phyloP scores from a whole-genome alignment of 2,888 invertebrate genomes.

The Adelognathus sp. region DNA sequence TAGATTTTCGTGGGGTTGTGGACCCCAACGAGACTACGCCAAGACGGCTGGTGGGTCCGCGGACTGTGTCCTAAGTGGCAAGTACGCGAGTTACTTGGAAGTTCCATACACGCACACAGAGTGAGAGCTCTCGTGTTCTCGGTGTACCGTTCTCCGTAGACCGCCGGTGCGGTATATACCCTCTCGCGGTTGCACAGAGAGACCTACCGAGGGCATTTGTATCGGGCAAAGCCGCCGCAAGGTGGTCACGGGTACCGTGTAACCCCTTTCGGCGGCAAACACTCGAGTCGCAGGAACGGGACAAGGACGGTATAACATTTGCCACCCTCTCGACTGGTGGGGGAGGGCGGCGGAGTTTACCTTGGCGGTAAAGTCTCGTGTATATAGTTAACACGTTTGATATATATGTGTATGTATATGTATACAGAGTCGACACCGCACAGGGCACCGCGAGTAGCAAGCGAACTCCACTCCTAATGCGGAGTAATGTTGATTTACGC shows the following conservation, averaged over 20 bases:
- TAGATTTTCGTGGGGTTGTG: constrained; percentile 50
- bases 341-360: constrained; percentile 72
- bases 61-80: constrained; percentile 73
- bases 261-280: constrained; percentile 50
- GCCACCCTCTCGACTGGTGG: constrained; percentile 66
- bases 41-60: constrained; percentile 1
- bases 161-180: background rate
- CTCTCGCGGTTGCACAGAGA: constrained; percentile 55
- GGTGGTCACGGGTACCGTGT: constrained; percentile 58
- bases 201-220: constrained; percentile 63
- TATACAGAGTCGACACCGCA: constrained; percentile 17
- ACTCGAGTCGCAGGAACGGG: constrained; percentile 51
- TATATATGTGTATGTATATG: constrained; percentile 3
- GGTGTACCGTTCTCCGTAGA: constrained; percentile 6
- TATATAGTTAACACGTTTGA: constrained; percentile 34
- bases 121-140: background rate
- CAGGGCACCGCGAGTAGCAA: constrained; percentile 67
- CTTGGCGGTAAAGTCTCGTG: constrained; percentile 75
- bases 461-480: constrained; percentile 78
- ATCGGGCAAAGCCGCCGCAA: constrained; percentile 51
- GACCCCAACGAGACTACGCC: constrained; percentile 17
- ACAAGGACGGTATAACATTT: constrained; percentile 51
- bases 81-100: constrained; percentile 77
- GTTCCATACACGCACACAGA: constrained; percentile 47
- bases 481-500: constrained; percentile 80